Evolutionary conservation across 2,797 vertebrate genomes (phyloP), one percentile per base, ranked within the genome.

Genomic region (Chiloscyllium punctatum): DNA sequence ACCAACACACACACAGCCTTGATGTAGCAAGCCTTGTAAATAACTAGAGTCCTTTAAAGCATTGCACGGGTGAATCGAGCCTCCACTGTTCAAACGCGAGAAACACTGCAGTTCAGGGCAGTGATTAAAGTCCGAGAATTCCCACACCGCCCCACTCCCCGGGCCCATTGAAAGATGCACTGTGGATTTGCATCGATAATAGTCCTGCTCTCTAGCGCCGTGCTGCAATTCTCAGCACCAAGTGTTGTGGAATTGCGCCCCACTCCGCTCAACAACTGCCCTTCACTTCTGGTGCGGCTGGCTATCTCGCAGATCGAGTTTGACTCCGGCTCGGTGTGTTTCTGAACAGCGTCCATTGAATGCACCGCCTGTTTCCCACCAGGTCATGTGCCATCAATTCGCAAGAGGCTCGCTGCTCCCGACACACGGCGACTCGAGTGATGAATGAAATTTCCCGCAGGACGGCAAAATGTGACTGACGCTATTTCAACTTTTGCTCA

Each of bases 241-340:
- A 94, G 71, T 74, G n/a, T 94, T 37, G 94, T 94, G 69, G 27
- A 94, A 94, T 94, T 94, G 94, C 94, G 94, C 94, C 94, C 48
- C 94, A 53, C 94, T 51, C 94, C 23, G 94, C 68, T 94, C 94
- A 94, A 37, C 69, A 42, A 48, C 74, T 53, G 71, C 3, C 71
- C 18, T 74, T 94, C 68, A 30, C 94, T 94, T 5, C 33, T 37
- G 30, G 27, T 57, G 87, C 0, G 0, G 57, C 33, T 51, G 87
- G 27, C 57, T n/a, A 33, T 68, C 66, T 37, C 57, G 9, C 33
- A 91, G 57, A 66, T 6, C 33, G 4, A 66, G 57, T 91, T 66
- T 88, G 51, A 27, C 30, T n/a, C 62, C 3, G 62, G 33, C 11
- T 18, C 57, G 6, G 16, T 33, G 42, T 48, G 42, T 48, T 48